Conservation (phyloP, 2,797 vertebrate species). For the Pipistrellus pygmaeus region DNA sequence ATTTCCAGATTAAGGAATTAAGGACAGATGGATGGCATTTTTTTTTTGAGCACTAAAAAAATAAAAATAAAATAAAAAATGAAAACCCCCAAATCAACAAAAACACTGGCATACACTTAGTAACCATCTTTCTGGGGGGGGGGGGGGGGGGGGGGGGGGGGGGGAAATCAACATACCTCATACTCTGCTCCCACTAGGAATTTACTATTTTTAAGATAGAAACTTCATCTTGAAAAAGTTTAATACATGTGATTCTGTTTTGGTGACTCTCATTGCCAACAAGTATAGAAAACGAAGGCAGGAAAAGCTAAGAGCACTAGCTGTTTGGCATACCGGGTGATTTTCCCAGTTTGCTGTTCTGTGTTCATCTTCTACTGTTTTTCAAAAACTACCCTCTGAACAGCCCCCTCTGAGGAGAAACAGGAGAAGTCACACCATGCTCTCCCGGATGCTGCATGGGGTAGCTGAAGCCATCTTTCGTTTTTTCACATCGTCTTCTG, state of each 20-base stretch:
- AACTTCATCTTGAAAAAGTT: conserved; percentile 65
- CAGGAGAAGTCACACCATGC: neutral
- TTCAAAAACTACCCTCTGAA: conserved; percentile 72
- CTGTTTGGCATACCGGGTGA: conserved; percentile 52
- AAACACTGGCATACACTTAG: conserved; percentile 46
- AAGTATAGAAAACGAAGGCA: conserved; percentile 61
- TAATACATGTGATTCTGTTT: conserved; percentile 30
- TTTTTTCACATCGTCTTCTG: conserved; percentile 67
- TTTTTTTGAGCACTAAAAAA: conserved; percentile 45
- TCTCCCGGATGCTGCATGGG: neutral
- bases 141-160: neutral
- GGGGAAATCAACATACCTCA: conserved; percentile 21
- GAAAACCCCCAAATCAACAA: conserved; percentile 49
- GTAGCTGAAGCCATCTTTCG: conserved; percentile 55
- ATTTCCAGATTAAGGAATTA: conserved; percentile 79
- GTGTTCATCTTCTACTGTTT: conserved; percentile 44
- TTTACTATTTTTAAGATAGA: conserved; percentile 65
- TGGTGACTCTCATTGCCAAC: conserved; percentile 52
- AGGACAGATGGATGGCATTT: conserved; percentile 73
- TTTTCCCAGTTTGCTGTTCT: conserved; percentile 63
- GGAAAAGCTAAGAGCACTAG: conserved; percentile 43
- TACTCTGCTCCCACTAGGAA: conserved; percentile 56
- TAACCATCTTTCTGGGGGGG: conserved; percentile 39
- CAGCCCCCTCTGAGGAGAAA: conserved; percentile 59
- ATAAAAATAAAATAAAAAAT: neutral